phyloP scores from a whole-genome alignment of 2,113 vertebrate species.

The Gambusia affinis region DNA sequence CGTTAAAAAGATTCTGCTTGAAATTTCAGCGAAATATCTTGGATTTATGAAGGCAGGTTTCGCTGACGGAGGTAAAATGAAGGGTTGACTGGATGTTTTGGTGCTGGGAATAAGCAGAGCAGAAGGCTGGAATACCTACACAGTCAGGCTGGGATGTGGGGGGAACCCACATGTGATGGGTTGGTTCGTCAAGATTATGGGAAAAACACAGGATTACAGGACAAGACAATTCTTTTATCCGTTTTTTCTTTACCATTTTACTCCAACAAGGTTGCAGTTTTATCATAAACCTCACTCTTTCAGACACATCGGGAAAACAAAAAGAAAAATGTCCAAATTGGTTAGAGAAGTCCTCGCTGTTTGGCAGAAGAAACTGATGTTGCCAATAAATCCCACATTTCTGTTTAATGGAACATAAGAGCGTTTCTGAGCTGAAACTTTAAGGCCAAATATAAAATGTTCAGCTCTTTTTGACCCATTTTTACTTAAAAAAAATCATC shows the following conservation, averaged over 20 bases:
- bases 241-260: not conserved
- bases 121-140: conserved; percentile 55
- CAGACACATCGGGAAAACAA: too few relatives aligned
- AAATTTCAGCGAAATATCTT: conserved; percentile 69
- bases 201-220: conserved; percentile 44
- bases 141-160: conserved; percentile 39
- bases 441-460: not conserved
- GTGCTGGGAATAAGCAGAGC: conserved; percentile 75
- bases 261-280: conserved; percentile 1
- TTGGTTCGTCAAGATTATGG: conserved; percentile 49
- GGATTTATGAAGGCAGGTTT: conserved; percentile 49
- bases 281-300: not conserved
- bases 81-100: conserved; percentile 46
- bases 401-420: not conserved
- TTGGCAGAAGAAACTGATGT: not conserved
- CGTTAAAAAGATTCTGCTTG: conserved; percentile 63
- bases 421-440: not conserved
- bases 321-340: too few relatives aligned
- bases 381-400: not conserved
- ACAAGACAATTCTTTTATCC: not conserved
- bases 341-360: not conserved
- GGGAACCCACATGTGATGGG: conserved; percentile 59
- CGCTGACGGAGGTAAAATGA: conserved; percentile 21
- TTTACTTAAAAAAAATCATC: not conserved
- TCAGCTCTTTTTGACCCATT: not conserved